Evolutionary conservation across 2,888 invertebrate genomes (phyloP), one percentile per base, ranked within the genome.

Genomic region (Diogma glabrata): DNA sequence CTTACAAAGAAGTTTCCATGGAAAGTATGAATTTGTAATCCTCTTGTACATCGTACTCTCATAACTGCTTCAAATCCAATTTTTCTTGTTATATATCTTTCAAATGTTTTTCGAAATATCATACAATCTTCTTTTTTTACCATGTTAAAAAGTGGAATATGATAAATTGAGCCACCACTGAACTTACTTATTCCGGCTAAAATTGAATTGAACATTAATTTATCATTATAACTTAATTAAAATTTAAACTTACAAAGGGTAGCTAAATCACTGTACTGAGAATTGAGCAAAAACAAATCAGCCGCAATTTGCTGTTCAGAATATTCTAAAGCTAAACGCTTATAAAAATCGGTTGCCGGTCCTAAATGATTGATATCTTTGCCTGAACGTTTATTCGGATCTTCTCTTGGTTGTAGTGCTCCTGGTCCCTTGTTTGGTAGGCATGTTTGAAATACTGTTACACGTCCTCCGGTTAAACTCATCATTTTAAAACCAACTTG

Each of bases 1-100:
- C 99, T 81, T 48, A 99, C 97, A 72, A 99, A 99, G 79, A 96
- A 96, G 72, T 97, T 97, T 36, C 99, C 99, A 73, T 97, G 96
- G 82, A 99, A 99, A 64, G 95, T 93, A 72, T 97, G 95, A 61
- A 99, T 91, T 22, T 90, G 79, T 52, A 99, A 74, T 14, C 97
- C 96, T 64, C 85, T 81, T 2, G 95, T 92, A 65, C 95, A 96
- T 6, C 97, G 77, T 57, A 99, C 86, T 60, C 99, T 76, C 92
- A 99, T 93, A 19, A 99, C 99, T 5, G 99, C 93, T 68, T 99
- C 99, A 67, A 99, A 96, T 46, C 99, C 99, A 57, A 99, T 92
- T 75, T 97, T 97, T 57, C 99, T 76, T 0, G 89, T 88, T 51
- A 99, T 75, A 73, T 99, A 99, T 12, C 99, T 75, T 36, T 82